These are phyloP conservation scores for Morinoia aosen DNA, from an alignment of 2,888 invertebrate species.

Conservation along the genomic window DNA sequence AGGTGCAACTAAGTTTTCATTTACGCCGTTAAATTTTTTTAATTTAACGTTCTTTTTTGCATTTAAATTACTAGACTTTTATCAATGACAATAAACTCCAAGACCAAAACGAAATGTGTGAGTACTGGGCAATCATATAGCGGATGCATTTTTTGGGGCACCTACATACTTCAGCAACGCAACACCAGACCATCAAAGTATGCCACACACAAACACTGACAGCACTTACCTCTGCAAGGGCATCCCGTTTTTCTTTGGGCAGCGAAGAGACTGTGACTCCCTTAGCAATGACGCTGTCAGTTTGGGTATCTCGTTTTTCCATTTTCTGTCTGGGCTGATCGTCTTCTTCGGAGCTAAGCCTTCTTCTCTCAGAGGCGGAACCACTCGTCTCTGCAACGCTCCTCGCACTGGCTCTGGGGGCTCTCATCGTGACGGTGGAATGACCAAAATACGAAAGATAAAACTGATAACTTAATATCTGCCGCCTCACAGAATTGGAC, in stretches of 20 bases:
- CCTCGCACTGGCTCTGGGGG: neutral
- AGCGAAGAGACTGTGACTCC: neutral
- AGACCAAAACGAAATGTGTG: no score
- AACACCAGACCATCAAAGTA: neutral
- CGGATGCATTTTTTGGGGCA: no score
- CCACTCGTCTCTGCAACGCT: neutral
- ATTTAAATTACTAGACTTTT: no score
- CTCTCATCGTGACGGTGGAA: neutral
- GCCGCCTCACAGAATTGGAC: neutral
- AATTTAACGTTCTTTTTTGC: no score
- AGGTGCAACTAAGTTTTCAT: no score
- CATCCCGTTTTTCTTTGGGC: neutral
- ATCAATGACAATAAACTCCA: no score
- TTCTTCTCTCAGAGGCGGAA: neutral
- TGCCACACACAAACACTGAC: neutral
- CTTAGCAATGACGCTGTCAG: neutral
- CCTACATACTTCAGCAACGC: no score
- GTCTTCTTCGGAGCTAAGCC: conserved; percentile 26
- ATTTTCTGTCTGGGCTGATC: conserved; percentile 28
- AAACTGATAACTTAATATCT: conserved; percentile 18
- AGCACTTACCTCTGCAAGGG: neutral
- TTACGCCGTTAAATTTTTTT: no score
- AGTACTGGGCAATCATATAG: no score
- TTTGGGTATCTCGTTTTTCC: neutral
- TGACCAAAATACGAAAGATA: neutral